Evolutionary conservation across 2,888 invertebrate species (phyloP).

Genomic region (Platerodrilus igneus): DNA sequence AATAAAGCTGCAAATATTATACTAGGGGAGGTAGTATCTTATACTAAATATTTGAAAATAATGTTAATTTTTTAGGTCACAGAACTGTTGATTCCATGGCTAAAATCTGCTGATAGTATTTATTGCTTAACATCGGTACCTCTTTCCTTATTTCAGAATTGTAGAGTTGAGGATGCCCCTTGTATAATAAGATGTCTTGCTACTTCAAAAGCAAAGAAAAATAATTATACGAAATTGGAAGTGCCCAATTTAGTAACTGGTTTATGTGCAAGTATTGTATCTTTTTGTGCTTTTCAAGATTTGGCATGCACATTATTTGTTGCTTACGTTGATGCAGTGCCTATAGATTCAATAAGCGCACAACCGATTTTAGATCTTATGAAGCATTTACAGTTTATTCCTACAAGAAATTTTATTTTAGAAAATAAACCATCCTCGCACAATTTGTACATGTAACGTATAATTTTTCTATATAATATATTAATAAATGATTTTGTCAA

Average conservation of each 20-base stretch:
- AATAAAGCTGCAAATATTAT: constrained; percentile 14
- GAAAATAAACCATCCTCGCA: constrained; percentile 22
- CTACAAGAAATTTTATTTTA: constrained; percentile 21
- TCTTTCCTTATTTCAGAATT: constrained; percentile 36
- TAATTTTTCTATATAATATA: too few species aligned
- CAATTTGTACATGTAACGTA: constrained; percentile 35
- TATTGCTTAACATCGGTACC: constrained; percentile 38
- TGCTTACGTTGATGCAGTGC: constrained; percentile 38
- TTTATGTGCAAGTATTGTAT: constrained; percentile 39
- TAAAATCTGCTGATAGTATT: constrained; percentile 34
- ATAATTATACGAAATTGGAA: constrained; percentile 35
- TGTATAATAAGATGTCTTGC: constrained; percentile 35
- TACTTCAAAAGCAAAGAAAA: constrained; percentile 25
- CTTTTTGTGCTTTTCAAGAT: constrained; percentile 37
- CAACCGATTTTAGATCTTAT: constrained; percentile 35
- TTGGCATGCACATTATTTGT: constrained; percentile 38
- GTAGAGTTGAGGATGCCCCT: constrained; percentile 28
- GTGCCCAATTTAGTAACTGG: constrained; percentile 43
- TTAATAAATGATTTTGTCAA: background rate
- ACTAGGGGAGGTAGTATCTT: constrained; percentile 37
- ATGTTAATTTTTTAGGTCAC: constrained; percentile 36
- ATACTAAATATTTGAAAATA: background rate
- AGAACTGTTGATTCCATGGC: constrained; percentile 36
- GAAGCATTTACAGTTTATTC: constrained; percentile 20
- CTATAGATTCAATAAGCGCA: constrained; percentile 41